Conservation (phyloP, 2,888 invertebrate genomes). For the Pollenia labialis region DNA sequence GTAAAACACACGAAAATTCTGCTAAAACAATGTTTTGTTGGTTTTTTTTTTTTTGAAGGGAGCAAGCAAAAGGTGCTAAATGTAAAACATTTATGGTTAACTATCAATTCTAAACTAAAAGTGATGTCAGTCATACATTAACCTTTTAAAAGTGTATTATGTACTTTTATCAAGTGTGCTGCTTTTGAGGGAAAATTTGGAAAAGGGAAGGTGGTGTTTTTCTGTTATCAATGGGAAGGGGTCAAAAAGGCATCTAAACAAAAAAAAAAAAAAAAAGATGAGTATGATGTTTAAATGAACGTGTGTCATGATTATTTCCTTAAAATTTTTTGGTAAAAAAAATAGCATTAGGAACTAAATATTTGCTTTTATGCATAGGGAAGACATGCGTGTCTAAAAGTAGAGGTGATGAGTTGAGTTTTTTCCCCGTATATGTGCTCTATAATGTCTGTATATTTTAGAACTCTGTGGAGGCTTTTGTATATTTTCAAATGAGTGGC, state of each 20-base stretch:
- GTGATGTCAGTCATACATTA: constrained; percentile 63
- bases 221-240: constrained; percentile 33
- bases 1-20: background rate
- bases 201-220: constrained; percentile 26
- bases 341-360: constrained; percentile 46
- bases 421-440: background rate
- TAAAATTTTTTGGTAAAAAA: background rate
- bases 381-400: constrained; percentile 2
- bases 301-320: constrained; percentile 50
- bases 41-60: background rate
- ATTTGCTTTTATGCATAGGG: background rate
- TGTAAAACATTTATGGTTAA: constrained; percentile 57
- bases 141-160: background rate
- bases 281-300: constrained; percentile 24
- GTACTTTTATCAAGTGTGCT: background rate
- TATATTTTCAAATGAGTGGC: constrained; percentile 65
- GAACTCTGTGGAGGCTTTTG: constrained; percentile 9
- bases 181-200: background rate
- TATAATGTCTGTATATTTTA: constrained; percentile 34
- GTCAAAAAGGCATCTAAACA: constrained; percentile 29
- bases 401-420: constrained; percentile 56
- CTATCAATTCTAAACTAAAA: constrained; percentile 39
- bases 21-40: background rate
- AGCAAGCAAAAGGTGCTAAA: constrained; percentile 67
- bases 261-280: constrained; percentile 39